These are phyloP conservation scores for Molothrus ater DNA, from an alignment of 2,797 vertebrate genomes.

Conservation along the genomic window DNA sequence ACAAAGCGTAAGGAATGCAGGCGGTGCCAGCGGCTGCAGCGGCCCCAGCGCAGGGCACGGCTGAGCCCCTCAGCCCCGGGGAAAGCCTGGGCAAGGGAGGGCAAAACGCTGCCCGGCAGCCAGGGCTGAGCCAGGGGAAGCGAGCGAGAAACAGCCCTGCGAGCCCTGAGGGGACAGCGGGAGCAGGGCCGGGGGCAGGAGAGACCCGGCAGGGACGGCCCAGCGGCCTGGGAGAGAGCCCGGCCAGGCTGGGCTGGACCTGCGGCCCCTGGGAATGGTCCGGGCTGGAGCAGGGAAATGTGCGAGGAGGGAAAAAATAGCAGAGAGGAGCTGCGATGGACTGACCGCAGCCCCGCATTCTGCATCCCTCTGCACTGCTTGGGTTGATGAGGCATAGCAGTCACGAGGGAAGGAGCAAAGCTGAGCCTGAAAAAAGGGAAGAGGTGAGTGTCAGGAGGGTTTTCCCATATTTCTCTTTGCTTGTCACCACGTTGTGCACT, in stretches of 20 bases:
- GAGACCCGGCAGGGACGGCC: neutral
- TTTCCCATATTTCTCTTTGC: neutral
- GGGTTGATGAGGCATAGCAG: neutral
- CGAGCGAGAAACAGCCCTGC: neutral
- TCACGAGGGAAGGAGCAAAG: neutral
- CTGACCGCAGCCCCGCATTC: fast-evolving
- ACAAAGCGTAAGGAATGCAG: neutral
- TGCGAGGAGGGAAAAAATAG: fast-evolving
- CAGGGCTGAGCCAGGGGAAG: neutral
- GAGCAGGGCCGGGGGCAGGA: neutral
- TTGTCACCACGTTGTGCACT: neutral
- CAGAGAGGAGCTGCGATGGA: neutral
- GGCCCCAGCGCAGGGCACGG: neutral
- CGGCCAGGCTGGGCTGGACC: fast-evolving
- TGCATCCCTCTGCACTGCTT: neutral
- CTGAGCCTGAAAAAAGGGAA: neutral
- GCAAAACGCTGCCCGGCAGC: neutral
- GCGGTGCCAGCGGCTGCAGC: neutral
- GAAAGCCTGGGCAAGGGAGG: neutral
- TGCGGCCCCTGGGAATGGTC: fast-evolving
- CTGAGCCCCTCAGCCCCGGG: neutral
- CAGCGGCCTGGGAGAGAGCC: neutral
- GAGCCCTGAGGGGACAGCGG: neutral
- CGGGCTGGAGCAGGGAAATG: fast-evolving
- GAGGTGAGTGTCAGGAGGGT: neutral